Evolutionary conservation across 2,888 invertebrate genomes (phyloP).

Genomic region (Dascillus cervinus): DNA sequence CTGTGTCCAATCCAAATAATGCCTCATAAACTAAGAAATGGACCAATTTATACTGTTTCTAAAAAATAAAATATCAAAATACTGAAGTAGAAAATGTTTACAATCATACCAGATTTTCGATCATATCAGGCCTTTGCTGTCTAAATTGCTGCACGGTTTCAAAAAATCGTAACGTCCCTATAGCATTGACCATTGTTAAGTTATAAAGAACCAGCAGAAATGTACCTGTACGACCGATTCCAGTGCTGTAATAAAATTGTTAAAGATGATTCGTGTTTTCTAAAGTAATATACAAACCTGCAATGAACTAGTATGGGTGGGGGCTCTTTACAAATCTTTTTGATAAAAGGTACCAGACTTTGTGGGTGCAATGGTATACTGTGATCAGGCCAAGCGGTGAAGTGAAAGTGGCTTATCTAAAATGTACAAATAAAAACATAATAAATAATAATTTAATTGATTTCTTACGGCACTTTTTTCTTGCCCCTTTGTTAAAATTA

Average conservation of each 20-base stretch:
- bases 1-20: conserved; percentile 34
- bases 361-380: conserved; percentile 37
- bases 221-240: conserved; percentile 52
- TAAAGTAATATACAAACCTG: conserved; percentile 25
- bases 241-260: too few species aligned
- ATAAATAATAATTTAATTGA: too few species aligned
- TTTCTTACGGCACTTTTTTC: too few species aligned
- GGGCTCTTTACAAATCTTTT: conserved; percentile 34
- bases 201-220: conserved; percentile 49
- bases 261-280: too few species aligned
- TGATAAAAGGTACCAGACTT: conserved; percentile 12
- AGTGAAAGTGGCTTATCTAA: conserved; percentile 44
- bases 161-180: conserved; percentile 31
- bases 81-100: background rate
- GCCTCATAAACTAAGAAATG: conserved; percentile 41
- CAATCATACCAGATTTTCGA: conserved; percentile 28
- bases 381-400: conserved; percentile 47
- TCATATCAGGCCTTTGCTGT: conserved; percentile 32
- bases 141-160: conserved; percentile 27
- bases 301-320: conserved; percentile 49
- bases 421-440: too few species aligned
- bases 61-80: background rate
- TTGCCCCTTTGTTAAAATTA: conserved; percentile 27
- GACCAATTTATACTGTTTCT: conserved; percentile 40
- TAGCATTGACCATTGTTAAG: conserved; percentile 40